A percentile compares a stretch with the other conserved stretches of the same genome.
Conservation (phyloP, 2,113 vertebrate species). For the Oryzias celebensis region DNA sequence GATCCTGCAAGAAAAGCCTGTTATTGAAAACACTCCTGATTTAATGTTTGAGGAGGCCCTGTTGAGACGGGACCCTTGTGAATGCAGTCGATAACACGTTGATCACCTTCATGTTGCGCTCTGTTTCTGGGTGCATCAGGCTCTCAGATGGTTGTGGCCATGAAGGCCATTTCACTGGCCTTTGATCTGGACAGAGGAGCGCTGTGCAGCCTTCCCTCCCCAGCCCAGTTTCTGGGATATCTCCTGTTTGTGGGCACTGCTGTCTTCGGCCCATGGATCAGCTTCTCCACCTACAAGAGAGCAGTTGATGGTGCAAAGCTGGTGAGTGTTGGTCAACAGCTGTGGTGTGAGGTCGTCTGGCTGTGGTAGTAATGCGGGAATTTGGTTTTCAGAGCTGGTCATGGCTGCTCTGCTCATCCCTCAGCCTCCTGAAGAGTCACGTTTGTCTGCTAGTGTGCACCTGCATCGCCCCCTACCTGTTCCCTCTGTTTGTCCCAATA, state of each 20-base stretch:
- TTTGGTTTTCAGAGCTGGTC: slow-evolving; percentile 72
- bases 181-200: slow-evolving; percentile 87
- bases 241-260: slow-evolving; percentile 89
- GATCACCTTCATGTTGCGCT: too few relatives aligned
- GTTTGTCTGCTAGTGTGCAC: slow-evolving; percentile 86
- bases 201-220: slow-evolving; percentile 80
- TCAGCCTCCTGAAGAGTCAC: slow-evolving; percentile 81
- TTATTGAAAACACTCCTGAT: too few relatives aligned
- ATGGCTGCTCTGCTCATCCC: slow-evolving; percentile 79
- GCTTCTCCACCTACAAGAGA: slow-evolving; percentile 83
- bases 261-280: slow-evolving; percentile 90
- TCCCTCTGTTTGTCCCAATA: slow-evolving; percentile 86
- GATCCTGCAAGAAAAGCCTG: too few relatives aligned
- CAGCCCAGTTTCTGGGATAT: slow-evolving; percentile 87
- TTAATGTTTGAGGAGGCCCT: too few relatives aligned
- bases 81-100: too few relatives aligned
- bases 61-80: too few relatives aligned
- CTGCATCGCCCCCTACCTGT: slow-evolving; percentile 88
- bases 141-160: slow-evolving; percentile 93
- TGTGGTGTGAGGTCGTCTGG: neutral
- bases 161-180: slow-evolving; percentile 91
- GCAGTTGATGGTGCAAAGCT: slow-evolving; percentile 78
- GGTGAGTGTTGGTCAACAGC: slow-evolving; percentile 69
- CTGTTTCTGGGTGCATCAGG: slow-evolving; percentile 66
- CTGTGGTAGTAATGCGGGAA: neutral